Base-by-base conservation (phyloP, 2,888 invertebrate genomes). In the Pachycephus smyrnensis region DNA sequence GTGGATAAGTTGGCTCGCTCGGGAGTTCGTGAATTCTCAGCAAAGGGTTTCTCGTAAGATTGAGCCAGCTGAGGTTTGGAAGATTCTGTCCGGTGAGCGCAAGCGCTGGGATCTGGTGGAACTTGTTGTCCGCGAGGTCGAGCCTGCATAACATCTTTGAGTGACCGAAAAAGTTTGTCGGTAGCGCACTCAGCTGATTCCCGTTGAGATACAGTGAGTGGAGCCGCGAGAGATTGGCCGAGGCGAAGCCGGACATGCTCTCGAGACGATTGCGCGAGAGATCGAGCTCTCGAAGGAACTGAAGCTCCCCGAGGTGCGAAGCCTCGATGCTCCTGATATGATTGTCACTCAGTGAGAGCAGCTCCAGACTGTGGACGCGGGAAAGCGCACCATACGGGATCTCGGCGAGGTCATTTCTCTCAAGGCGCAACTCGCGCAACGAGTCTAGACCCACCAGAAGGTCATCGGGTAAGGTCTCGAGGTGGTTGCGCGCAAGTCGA, bases 21-120 rank as follows among this genome's bases (percentile, higher is more conserved):
- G 94, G 93, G 88, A 95, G 93, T 85, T 96, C 96, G 88, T 96
- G 94, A 82, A 97, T 95, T 85, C 95, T 94, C 73, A 94, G 94
- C 77, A 98, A 92, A 0, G 96, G 96, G 92, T 98, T 98, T 9
- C 94, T 95, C n/a, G 97, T 97, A 84, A 98, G 93, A 89, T 98
- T 97, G 2, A 98, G 92, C 92, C 95, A 95, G 3, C 94, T 94
- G 1, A 97, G 92, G 0, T 94, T 94, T 0, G 96, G 95, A 55
- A 97, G 92, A 79, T 95, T 95, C 73, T 95, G 94, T 84, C 95
- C 96, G 1, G 96, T 96, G 55, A 97, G 92, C 0, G 96, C 95
- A 11, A 95, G 94, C 74, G 94, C 95, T 12, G 97, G 97, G 84
- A 97, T 95, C 89, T 96, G 95, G 82, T 95, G 94, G 85, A 97